Conservation (phyloP, 2,113 vertebrate species). For the Lipophrys pholis region DNA sequence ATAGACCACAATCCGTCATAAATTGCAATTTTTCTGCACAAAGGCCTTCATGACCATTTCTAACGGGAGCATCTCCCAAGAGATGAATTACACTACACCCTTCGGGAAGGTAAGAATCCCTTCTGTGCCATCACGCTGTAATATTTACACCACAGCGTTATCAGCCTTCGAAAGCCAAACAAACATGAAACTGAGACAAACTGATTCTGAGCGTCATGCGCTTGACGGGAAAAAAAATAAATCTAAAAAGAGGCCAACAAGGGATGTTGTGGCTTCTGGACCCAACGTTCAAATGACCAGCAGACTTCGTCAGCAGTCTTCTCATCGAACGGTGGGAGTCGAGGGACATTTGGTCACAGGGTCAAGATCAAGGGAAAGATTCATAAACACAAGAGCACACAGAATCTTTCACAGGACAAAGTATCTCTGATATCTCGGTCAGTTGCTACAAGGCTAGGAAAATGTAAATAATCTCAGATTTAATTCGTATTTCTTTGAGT, state of each 20-base stretch:
- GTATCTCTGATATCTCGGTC: too few species aligned
- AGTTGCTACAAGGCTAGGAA: too few species aligned
- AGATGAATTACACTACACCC: not conserved
- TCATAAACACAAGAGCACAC: not conserved
- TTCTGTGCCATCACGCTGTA: not conserved
- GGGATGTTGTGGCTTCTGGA: constrained; percentile 9
- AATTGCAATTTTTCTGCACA: too few species aligned
- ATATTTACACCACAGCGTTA: constrained; percentile 36
- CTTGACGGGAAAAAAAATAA: not conserved
- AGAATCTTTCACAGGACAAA: too few species aligned
- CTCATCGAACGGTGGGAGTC: not conserved
- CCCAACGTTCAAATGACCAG: not conserved
- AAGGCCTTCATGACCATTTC: not conserved
- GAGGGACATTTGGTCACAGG: constrained; percentile 3
- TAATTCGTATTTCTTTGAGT: too few species aligned
- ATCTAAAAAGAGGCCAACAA: constrained; percentile 1
- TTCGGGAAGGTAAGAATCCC: not conserved
- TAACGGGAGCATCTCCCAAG: not conserved
- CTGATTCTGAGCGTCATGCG: constrained; percentile 23
- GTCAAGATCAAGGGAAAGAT: not conserved
- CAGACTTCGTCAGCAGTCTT: constrained; percentile 1
- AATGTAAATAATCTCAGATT: too few species aligned
- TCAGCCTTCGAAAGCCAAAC: constrained; percentile 19
- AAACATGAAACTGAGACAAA: constrained; percentile 25
- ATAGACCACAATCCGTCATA: not conserved